Conservation (phyloP, 2,797 vertebrate species). For the Xyrichtys novacula region DNA sequence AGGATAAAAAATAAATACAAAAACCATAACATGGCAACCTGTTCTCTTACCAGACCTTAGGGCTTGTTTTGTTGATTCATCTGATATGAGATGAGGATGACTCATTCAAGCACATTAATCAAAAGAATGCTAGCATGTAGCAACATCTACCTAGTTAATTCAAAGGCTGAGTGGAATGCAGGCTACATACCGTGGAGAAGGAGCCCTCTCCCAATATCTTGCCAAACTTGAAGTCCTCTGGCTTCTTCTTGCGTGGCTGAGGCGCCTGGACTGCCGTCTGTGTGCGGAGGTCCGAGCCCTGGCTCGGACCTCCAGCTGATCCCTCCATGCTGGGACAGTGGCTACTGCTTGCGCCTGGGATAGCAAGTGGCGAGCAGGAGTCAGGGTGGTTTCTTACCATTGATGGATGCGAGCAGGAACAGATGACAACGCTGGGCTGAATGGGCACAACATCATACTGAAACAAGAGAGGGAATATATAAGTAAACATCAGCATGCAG, state of each 20-base stretch:
- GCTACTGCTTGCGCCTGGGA: constrained; percentile 90
- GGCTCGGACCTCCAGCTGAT: constrained; percentile 84
- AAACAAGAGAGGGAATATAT: constrained; percentile 37
- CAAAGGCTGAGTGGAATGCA: constrained; percentile 62
- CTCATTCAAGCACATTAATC: constrained; percentile 67
- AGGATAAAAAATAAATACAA: constrained; percentile 37
- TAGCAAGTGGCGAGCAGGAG: constrained; percentile 89
- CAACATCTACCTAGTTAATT: constrained; percentile 68
- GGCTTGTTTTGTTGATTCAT: constrained; percentile 47
- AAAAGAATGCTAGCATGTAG: constrained; percentile 78
- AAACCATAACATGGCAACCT: constrained; percentile 15
- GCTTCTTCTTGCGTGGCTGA: constrained; percentile 96
- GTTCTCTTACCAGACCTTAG: constrained; percentile 14
- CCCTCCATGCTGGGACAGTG: constrained; percentile 91
- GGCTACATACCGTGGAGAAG: constrained; percentile 93
- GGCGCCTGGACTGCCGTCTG: constrained; percentile 81
- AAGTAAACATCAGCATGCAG: constrained; percentile 34
- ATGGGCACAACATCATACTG: constrained; percentile 99
- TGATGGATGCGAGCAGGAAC: constrained; percentile 95
- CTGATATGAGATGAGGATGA: constrained; percentile 59
- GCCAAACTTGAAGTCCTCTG: constrained; percentile 97
- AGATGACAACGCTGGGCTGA: constrained; percentile 96
- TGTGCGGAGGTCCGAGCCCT: constrained; percentile 77
- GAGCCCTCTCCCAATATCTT: constrained; percentile 99
- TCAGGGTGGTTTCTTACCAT: constrained; percentile 98